These are phyloP conservation scores for Drosophila novamexicana DNA, from an alignment of 1,140 invertebrate genomes.

Conservation along the genomic window DNA sequence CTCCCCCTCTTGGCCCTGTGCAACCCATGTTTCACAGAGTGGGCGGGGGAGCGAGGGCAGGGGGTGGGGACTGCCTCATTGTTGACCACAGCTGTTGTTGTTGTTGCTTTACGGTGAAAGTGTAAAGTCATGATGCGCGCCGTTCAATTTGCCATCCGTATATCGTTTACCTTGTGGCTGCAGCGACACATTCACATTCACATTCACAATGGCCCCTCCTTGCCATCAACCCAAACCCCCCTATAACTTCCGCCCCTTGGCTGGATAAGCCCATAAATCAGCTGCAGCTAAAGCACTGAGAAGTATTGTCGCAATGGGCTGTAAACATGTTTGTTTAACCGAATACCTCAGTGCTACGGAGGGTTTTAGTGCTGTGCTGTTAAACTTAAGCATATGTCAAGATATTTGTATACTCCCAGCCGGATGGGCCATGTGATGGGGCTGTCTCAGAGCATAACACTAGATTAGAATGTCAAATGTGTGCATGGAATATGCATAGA, in stretches of 20 bases:
- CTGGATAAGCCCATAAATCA: conserved; percentile 50
- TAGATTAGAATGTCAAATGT: conserved; percentile 35
- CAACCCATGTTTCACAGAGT: conserved; percentile 43
- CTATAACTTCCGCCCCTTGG: background rate
- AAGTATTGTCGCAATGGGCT: conserved; percentile 50
- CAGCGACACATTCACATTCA: conserved; percentile 10
- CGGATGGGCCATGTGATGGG: conserved; percentile 18
- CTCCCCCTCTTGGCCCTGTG: conserved; percentile 16
- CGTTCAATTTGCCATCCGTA: conserved; percentile 50
- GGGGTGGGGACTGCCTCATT: conserved; percentile 24
- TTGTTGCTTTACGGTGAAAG: conserved; percentile 55
- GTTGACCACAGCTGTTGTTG: conserved; percentile 67
- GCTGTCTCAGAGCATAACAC: conserved; percentile 2
- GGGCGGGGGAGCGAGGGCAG: conserved; percentile 18
- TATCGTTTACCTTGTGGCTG: conserved; percentile 60
- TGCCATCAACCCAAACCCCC: background rate
- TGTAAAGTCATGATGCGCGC: conserved; percentile 70
- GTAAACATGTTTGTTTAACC: conserved; percentile 65
- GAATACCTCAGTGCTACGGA: conserved; percentile 45
- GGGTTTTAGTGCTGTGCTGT: background rate
- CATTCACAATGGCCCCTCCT: background rate
- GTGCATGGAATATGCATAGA: background rate
- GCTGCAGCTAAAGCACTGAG: conserved; percentile 43
- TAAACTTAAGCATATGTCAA: conserved; percentile 30
- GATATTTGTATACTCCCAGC: conserved; percentile 11